Evolutionary conservation across 2,113 vertebrate genomes (phyloP).

Genomic region (Oryzias curvinotus): DNA sequence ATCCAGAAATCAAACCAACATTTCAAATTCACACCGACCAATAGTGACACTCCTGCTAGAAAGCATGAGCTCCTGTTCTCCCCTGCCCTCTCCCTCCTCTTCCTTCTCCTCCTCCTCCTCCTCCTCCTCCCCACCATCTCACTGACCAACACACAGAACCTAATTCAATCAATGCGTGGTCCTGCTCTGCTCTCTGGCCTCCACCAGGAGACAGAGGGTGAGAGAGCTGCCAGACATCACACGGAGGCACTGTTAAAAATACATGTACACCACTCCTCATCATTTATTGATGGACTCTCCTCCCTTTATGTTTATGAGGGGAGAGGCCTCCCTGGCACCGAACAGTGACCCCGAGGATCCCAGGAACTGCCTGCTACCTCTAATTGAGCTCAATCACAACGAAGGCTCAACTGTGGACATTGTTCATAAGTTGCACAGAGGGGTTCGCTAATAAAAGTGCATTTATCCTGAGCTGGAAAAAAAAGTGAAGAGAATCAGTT

Average conservation of each 20-base stretch:
- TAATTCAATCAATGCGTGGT: constrained; percentile 25
- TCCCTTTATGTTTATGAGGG: constrained; percentile 82
- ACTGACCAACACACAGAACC: no score
- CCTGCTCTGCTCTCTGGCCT: constrained; percentile 68
- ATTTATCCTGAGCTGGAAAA: not conserved
- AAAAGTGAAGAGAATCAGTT: constrained; percentile 1
- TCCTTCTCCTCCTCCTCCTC: constrained; percentile 23
- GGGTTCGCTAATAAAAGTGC: constrained; percentile 43
- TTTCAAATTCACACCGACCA: constrained; percentile 5
- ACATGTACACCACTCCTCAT: constrained; percentile 82
- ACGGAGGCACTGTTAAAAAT: constrained; percentile 79
- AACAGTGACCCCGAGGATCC: constrained; percentile 70
- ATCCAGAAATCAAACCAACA: no score
- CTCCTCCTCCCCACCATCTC: constrained; percentile 7
- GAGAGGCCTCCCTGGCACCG: constrained; percentile 63
- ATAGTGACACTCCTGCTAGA: constrained; percentile 14
- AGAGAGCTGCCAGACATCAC: constrained; percentile 77
- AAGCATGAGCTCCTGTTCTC: constrained; percentile 34
- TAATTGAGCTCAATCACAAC: constrained; percentile 70
- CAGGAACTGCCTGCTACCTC: constrained; percentile 72
- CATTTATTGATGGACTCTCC: constrained; percentile 78
- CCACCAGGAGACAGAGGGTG: constrained; percentile 59
- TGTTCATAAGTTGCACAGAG: constrained; percentile 35
- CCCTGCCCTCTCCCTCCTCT: constrained; percentile 1
- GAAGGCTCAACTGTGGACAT: constrained; percentile 47